A percentile compares a stretch with the other conserved stretches of the same genome.
Conservation (phyloP, 2,113 vertebrate species). For the Mus musculus region DNA sequence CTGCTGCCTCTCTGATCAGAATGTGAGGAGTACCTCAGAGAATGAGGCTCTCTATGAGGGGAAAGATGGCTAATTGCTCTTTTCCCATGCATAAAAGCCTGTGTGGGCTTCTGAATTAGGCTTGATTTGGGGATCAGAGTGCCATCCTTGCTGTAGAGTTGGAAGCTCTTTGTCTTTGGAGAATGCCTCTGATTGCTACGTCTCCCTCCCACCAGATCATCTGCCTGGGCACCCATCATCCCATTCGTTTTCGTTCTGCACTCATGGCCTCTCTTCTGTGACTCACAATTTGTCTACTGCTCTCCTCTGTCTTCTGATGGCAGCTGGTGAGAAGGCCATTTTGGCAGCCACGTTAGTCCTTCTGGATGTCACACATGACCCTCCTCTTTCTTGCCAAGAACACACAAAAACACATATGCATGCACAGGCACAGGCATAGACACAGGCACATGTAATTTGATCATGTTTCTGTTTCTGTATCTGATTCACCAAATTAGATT, state of each 20-base stretch:
- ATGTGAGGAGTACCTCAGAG: slow-evolving; percentile 44
- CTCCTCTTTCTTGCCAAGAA: slow-evolving; percentile 36
- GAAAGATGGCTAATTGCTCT: slow-evolving; percentile 33
- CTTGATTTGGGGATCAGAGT: slow-evolving; percentile 67
- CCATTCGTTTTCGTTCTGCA: slow-evolving; percentile 50
- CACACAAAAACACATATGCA: slow-evolving; percentile 42
- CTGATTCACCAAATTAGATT: slow-evolving; percentile 79
- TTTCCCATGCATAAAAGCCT: slow-evolving; percentile 56
- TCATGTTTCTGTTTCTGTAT: slow-evolving; percentile 76
- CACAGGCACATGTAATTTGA: slow-evolving; percentile 74
- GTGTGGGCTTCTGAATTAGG: slow-evolving; percentile 66
- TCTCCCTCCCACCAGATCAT: slow-evolving; percentile 59
- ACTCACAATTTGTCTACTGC: neutral
- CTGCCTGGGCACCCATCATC: slow-evolving; percentile 2
- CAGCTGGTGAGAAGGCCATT: slow-evolving; percentile 55
- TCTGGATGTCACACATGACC: slow-evolving; percentile 56
- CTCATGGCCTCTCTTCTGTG: slow-evolving; percentile 3
- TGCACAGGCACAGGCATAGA: slow-evolving; percentile 25
- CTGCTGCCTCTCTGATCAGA: slow-evolving; percentile 15
- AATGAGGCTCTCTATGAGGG: neutral
- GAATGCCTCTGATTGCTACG: slow-evolving; percentile 65
- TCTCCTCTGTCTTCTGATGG: neutral
- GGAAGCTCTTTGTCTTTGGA: slow-evolving; percentile 66
- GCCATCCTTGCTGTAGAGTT: slow-evolving; percentile 54
- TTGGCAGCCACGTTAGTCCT: slow-evolving; percentile 3